Evolutionary conservation across 1,140 invertebrate genomes (phyloP).

Genomic region (Ceratosolen fusciceps): DNA sequence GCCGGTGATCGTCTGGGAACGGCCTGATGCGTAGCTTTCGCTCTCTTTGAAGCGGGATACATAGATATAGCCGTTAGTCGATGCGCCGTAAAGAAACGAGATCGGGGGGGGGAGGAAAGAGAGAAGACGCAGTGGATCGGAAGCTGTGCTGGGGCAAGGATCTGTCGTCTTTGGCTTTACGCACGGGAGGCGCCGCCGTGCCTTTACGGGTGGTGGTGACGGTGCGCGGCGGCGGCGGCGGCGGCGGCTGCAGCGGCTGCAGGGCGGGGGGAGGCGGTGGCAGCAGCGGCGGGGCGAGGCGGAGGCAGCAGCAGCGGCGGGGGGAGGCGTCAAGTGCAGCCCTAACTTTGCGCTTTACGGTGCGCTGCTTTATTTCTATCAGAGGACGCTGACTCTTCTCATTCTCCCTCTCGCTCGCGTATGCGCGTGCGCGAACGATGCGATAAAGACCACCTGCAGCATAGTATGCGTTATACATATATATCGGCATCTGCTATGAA

Average conservation of each 20-base stretch:
- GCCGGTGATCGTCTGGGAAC: constrained; percentile 5
- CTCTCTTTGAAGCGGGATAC: not conserved
- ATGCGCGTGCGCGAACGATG: not conserved
- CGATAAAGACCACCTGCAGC: constrained; percentile 36
- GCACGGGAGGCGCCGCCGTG: too few species aligned
- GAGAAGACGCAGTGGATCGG: not conserved
- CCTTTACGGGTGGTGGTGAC: too few species aligned
- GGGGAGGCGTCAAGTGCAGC: constrained; percentile 22
- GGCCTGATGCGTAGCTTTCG: not conserved
- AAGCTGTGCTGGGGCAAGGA: not conserved
- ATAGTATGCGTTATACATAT: constrained; percentile 8
- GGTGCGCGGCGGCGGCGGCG: too few species aligned
- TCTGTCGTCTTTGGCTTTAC: constrained; percentile 34
- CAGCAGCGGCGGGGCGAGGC: too few species aligned
- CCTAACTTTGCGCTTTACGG: constrained; percentile 25
- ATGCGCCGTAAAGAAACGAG: constrained; percentile 11
- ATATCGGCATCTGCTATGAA: constrained; percentile 29
- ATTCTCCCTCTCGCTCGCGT: not conserved
- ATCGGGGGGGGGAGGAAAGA: not conserved
- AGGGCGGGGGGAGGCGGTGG: too few species aligned
- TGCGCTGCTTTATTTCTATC: constrained; percentile 37
- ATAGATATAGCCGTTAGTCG: not conserved
- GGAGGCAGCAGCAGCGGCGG: too few species aligned
- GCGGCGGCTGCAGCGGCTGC: too few species aligned
- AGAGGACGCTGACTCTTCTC: constrained; percentile 16